Evolutionary conservation across 2,888 invertebrate genomes (phyloP).

Genomic region (Zaprionus bogoriensis): DNA sequence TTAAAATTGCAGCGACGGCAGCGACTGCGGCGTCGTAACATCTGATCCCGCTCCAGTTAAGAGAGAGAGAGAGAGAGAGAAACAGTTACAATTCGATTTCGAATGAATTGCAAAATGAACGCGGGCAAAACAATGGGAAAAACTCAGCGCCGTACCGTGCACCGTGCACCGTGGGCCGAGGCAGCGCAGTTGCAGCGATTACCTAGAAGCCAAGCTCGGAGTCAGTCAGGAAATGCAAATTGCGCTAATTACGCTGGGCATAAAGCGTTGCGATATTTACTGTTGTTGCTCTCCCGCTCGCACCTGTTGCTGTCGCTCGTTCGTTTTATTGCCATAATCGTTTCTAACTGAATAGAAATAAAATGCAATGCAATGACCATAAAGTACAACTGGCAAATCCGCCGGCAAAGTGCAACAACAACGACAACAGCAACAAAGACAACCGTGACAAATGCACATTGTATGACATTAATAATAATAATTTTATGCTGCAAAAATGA

Average conservation of each 20-base stretch:
- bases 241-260: constrained; percentile 72
- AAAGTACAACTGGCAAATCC: constrained; percentile 57
- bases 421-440: constrained; percentile 38
- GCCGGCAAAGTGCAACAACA: constrained; percentile 17
- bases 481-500: constrained; percentile 64
- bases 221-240: constrained; percentile 76
- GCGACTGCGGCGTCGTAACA: constrained; percentile 19
- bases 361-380: constrained; percentile 65
- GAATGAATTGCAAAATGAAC: constrained; percentile 66
- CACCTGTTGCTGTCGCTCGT: constrained; percentile 17
- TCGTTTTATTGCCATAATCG: constrained; percentile 66
- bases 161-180: constrained; percentile 2
- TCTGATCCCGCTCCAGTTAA: constrained; percentile 37
- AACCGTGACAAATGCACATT: constrained; percentile 71
- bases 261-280: constrained; percentile 56
- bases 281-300: constrained; percentile 33
- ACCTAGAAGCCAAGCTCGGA: constrained; percentile 54
- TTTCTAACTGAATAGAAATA: constrained; percentile 66
- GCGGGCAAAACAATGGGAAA: constrained; percentile 32
- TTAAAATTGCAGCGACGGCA: constrained; percentile 56
- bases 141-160: neutral
- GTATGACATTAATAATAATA: constrained; percentile 76
- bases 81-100: constrained; percentile 69
- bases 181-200: constrained; percentile 27
- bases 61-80: constrained; percentile 9